Evolutionary conservation across 2,888 invertebrate species (phyloP), one percentile per base, ranked within the genome.

Genomic region (Tiphia femorata): DNA sequence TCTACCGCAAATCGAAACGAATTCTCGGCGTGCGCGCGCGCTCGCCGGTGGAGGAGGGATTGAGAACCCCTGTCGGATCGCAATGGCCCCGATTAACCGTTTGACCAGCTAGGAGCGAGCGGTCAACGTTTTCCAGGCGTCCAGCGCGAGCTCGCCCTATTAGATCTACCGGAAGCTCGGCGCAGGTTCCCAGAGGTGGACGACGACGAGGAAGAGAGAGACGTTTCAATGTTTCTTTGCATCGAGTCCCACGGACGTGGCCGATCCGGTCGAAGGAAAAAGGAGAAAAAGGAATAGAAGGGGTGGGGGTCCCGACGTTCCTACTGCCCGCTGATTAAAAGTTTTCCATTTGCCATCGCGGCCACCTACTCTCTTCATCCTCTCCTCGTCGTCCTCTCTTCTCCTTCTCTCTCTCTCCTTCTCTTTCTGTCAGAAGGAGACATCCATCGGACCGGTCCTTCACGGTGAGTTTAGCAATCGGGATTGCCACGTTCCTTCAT

Each of bases 41-140:
- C n/a, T n/a, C 33, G 12, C 14, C 33, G 4, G 14, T 33, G 6
- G 29, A 33, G 38, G n/a, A 35, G 23, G n/a, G 49, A 46, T 59
- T 74, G 76, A 75, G 73, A 74, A 71, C 71, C 72, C 27, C 75
- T 75, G 73, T 55, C 52, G 64, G 50, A n/a, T 65, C 60, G 68
- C 70, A 73, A 71, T 63, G 64, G 64, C 67, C 66, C 68, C 75
- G 76, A 75, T 76, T 74, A 75, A 70, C 68, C 72, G 71, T 74
- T 75, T 73, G 73, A 72, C 61, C 71, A 62, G 64, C 52, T 73
- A 64, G 72, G n/a, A 73, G 62, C 62, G 68, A 73, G 68, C 61
- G 64, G 75, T 72, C 70, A 62, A 75, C 72, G 69, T 75, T 75
- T 74, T 71, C 72, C 75, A 70, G 67, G 65, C 68, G 66, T 43